Conservation (phyloP, 2,888 invertebrate species). For the Gryllus longicercus region DNA sequence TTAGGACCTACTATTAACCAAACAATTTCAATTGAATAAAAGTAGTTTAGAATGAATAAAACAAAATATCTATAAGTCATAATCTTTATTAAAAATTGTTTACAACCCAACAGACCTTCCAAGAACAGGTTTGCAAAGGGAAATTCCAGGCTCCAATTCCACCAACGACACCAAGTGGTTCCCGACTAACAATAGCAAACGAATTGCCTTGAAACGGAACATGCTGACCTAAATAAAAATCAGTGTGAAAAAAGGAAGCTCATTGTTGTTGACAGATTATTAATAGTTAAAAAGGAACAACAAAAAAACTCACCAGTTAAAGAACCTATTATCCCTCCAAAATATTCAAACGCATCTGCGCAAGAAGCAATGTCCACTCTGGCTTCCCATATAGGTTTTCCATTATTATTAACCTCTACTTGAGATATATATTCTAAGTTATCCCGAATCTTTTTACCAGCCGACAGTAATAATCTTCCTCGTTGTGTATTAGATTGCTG, state of each 20-base stretch:
- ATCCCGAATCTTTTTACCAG: conserved; percentile 46
- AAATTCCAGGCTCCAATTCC: conserved; percentile 59
- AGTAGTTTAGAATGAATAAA: too few species aligned
- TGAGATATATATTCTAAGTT: conserved; percentile 46
- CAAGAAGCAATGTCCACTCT: conserved; percentile 52
- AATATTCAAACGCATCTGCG: conserved; percentile 54
- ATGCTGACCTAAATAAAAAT: conserved; percentile 46
- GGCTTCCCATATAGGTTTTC: conserved; percentile 57
- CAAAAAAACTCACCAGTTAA: conserved; percentile 38
- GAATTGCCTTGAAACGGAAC: conserved; percentile 47
- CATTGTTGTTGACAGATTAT: background rate
- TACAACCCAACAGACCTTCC: conserved; percentile 40
- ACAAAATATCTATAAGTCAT: too few species aligned
- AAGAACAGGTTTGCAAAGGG: conserved; percentile 50
- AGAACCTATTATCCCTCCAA: conserved; percentile 49
- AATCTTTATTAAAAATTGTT: background rate
- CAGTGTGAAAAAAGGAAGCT: background rate
- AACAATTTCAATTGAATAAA: too few species aligned
- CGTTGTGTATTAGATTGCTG: conserved; percentile 47
- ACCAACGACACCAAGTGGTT: conserved; percentile 55
- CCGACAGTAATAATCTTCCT: conserved; percentile 46
- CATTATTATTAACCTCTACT: conserved; percentile 51
- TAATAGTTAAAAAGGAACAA: conserved; percentile 12
- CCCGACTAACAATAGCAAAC: conserved; percentile 52
- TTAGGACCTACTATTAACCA: too few species aligned